These are phyloP conservation scores for Zaprionus kolodkinae DNA, from an alignment of 1,140 invertebrate genomes.

Conservation along the genomic window DNA sequence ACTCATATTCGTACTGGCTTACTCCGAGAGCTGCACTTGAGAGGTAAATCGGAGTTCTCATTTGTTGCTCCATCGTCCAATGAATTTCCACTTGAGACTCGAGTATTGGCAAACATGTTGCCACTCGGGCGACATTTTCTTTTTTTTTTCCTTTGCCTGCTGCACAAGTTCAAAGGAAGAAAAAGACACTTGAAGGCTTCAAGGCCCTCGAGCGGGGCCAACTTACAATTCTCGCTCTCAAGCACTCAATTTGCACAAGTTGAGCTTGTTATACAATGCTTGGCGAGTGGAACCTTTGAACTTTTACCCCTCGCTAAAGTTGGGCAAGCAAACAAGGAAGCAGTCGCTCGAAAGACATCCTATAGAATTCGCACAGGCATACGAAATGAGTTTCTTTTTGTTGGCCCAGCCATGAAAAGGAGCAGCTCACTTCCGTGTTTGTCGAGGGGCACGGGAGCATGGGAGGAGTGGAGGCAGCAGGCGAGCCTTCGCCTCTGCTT, in stretches of 20 bases:
- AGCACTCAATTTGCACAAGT: conserved; percentile 67
- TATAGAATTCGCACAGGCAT: conserved; percentile 63
- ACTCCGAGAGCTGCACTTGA: conserved; percentile 7
- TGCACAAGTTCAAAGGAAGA: conserved; percentile 65
- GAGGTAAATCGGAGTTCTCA: conserved; percentile 11
- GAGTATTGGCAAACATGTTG: conserved; percentile 44
- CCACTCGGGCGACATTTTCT: conserved; percentile 50
- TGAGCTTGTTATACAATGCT: conserved; percentile 70
- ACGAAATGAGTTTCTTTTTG: conserved; percentile 68
- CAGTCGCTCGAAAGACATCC: conserved; percentile 45
- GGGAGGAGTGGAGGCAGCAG: too few species aligned
- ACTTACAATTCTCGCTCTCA: conserved; percentile 41
- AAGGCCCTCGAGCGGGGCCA: conserved; percentile 9
- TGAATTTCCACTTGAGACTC: conserved; percentile 45
- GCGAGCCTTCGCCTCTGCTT: conserved; percentile 11
- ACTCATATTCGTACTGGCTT: conserved; percentile 58
- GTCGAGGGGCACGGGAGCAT: conserved; percentile 8
- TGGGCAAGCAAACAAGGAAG: conserved; percentile 65
- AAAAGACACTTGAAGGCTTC: conserved; percentile 64
- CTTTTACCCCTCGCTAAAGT: conserved; percentile 47
- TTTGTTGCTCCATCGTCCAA: conserved; percentile 47
- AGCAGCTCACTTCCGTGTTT: conserved; percentile 69
- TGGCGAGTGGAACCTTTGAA: conserved; percentile 68
- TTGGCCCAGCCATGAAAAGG: conserved; percentile 57
- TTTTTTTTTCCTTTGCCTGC: conserved; percentile 39